Evolutionary conservation across 2,113 vertebrate genomes (phyloP).

Genomic region (Carassius auratus): DNA sequence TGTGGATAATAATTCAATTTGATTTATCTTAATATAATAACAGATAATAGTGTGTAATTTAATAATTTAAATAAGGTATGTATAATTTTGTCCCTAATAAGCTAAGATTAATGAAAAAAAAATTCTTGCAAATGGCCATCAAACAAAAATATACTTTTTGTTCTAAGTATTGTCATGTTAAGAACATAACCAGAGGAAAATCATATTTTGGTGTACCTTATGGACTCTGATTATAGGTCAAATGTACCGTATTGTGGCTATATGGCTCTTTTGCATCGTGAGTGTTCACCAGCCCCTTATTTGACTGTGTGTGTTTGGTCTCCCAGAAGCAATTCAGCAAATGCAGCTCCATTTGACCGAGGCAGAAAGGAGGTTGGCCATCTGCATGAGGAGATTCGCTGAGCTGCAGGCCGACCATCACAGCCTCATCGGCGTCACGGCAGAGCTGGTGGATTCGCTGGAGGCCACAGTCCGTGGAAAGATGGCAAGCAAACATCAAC

Average conservation of each 20-base stretch:
- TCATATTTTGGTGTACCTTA: not conserved
- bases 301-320: not conserved
- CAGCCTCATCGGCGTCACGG: slow-evolving; percentile 88
- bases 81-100: not conserved
- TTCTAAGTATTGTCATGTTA: not conserved
- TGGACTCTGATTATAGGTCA: not conserved
- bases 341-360: slow-evolving; percentile 85
- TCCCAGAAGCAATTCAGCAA: slow-evolving; percentile 80
- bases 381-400: slow-evolving; percentile 79
- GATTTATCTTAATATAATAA: not conserved
- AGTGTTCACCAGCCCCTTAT: not conserved
- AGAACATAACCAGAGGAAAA: not conserved
- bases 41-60: not conserved
- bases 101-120: not conserved
- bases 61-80: not conserved
- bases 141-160: not conserved
- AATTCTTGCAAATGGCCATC: not conserved
- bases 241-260: not conserved
- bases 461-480: slow-evolving; percentile 91
- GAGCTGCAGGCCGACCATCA: slow-evolving; percentile 87
- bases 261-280: not conserved
- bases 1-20: not conserved
- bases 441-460: slow-evolving; percentile 92
- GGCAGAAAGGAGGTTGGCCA: slow-evolving; percentile 78
- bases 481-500: slow-evolving; percentile 79